Percentiles rank a stretch among this genome's conserved stretches.
Conservation (phyloP, 2,888 invertebrate genomes). For the Folsomia manolachei region DNA sequence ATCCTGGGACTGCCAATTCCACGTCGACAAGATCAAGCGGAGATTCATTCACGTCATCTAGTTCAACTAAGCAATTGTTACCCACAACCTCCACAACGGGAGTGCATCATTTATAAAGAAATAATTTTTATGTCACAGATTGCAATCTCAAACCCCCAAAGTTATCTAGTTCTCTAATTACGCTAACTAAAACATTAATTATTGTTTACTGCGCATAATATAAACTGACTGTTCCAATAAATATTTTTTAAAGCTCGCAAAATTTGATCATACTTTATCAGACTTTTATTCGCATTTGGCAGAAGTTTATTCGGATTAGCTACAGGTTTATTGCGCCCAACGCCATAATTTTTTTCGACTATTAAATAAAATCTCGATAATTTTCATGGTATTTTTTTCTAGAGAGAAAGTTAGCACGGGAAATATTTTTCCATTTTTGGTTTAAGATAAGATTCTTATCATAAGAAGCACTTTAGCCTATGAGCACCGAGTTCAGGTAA, state of each 20-base stretch:
- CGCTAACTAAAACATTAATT: not conserved
- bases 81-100: conserved; percentile 52
- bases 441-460: not conserved
- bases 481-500: not conserved
- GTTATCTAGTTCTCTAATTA: not conserved
- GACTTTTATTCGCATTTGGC: not conserved
- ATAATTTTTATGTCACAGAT: too few species aligned
- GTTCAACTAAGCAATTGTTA: conserved; percentile 73
- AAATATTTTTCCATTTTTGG: too few species aligned
- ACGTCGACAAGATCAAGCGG: conserved; percentile 65
- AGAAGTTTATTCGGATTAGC: not conserved
- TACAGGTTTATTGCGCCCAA: not conserved
- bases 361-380: too few species aligned
- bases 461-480: not conserved
- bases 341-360: too few species aligned
- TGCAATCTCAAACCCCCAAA: not conserved
- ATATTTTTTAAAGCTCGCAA: not conserved
- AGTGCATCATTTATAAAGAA: not conserved
- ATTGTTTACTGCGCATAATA: not conserved
- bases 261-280: not conserved
- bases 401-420: too few species aligned
- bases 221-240: not conserved
- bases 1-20: conserved; percentile 45
- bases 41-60: conserved; percentile 76
- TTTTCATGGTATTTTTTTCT: too few species aligned